A percentile compares a stretch with the other conserved stretches of the same genome.
phyloP scores from a whole-genome alignment of 2,888 invertebrate genomes.

The Punctoribates punctum region DNA sequence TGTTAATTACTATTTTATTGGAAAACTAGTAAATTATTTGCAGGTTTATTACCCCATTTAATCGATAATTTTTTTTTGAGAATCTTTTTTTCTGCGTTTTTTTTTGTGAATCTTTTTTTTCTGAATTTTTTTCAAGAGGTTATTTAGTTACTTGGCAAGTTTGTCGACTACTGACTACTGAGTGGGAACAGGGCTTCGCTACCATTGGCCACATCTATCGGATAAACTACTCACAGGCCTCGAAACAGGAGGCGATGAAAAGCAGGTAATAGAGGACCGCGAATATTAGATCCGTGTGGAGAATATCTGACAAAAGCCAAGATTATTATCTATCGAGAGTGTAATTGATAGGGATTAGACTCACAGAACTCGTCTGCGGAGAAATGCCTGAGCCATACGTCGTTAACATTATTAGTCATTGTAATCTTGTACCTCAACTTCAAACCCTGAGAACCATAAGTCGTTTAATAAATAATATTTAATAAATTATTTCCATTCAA shows the following conservation, averaged over 20 bases:
- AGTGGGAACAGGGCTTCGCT: background rate
- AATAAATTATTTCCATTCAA: too few relatives aligned
- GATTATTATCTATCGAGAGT: background rate
- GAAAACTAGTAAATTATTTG: too few relatives aligned
- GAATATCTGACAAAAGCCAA: slow-evolving; percentile 67
- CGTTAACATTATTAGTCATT: slow-evolving; percentile 82
- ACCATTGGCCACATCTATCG: background rate
- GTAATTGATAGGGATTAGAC: slow-evolving; percentile 51
- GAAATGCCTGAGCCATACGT: slow-evolving; percentile 82
- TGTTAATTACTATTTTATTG: too few relatives aligned
- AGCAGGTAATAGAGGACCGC: slow-evolving; percentile 69
- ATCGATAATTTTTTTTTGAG: too few relatives aligned
- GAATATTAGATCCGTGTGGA: slow-evolving; percentile 74
- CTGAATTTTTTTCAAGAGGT: too few relatives aligned
- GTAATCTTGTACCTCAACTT: slow-evolving; percentile 72
- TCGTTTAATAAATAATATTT: too few relatives aligned
- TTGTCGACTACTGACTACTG: too few relatives aligned
- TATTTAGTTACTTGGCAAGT: too few relatives aligned
- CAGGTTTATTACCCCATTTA: too few relatives aligned
- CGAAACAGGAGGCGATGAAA: slow-evolving; percentile 67
- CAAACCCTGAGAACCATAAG: slow-evolving; percentile 62
- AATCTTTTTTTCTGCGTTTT: too few relatives aligned
- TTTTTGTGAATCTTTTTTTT: too few relatives aligned
- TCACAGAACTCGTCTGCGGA: slow-evolving; percentile 93
- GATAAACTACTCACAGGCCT: slow-evolving; percentile 57